Evolutionary conservation across 1,140 invertebrate genomes (phyloP), one percentile per base, ranked within the genome.

Genomic region (Achatina immaculata): DNA sequence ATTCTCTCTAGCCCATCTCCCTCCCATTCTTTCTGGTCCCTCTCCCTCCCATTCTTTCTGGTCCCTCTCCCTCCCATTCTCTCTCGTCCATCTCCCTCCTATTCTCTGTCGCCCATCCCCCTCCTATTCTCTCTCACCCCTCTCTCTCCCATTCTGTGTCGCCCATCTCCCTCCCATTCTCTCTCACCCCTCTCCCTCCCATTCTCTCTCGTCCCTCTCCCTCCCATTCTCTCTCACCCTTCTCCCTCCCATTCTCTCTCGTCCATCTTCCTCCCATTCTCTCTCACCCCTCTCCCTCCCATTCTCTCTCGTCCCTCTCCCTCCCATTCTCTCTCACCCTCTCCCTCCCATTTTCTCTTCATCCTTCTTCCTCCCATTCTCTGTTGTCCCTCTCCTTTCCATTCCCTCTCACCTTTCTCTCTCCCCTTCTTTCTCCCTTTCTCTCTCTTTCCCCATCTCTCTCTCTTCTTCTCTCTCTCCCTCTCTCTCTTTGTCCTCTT

Each of bases 291-390:
- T 19, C 19, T 19, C 45, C 19, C 45, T 48, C 45, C 19, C 45
- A 11, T 19, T 48, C 7, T 48, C 7, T 7, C 45, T 48, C 19
- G 7, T 19, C 7, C 45, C 36, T 71, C 45, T 48, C 45, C 19
- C 45, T 19, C 45, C 43, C 31, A 28, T 75, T 69, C 43, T 45
- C 42, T 69, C 65, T 69, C 65, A 24, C 65, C 43, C 77, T 69
- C 21, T 45, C 38, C 69, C 65, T 90, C 16, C n/a, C 43, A 43
- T n/a, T 43, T n/a, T 48, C 43, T 75, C 43, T 75, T n/a, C 14
- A 9, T n/a, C 16, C 55, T 38, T 42, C 38, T 62, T 66, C 38
- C 45, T 62, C 36, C n/a, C 43, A n/a, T 34, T n/a, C 65, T 68
- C 65, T 40, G 31, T 36, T 24, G 11, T 75, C 73, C 45, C 43